phyloP scores from a whole-genome alignment of 2,888 invertebrate genomes.

The Ophion ellenae region DNA sequence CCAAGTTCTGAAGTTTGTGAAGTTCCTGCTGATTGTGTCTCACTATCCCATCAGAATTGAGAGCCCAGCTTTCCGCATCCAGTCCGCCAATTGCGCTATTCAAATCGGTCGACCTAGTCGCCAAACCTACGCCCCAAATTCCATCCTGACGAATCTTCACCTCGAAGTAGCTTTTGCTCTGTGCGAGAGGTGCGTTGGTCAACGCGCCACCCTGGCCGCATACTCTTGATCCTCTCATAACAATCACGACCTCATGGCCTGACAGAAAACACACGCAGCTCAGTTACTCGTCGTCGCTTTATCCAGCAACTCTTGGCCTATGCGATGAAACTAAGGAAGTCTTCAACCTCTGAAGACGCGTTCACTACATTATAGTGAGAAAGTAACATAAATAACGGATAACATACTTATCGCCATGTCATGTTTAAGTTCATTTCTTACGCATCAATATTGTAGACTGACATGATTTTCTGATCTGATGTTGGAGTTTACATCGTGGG shows the following conservation, averaged over 20 bases:
- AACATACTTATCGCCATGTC: too few species aligned
- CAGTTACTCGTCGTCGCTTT: not conserved
- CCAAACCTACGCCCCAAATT: constrained; percentile 97
- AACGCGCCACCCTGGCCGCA: constrained; percentile 98
- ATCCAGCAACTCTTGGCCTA: not conserved
- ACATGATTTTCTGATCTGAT: not conserved
- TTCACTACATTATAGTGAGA: too few species aligned
- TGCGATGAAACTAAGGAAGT: not conserved
- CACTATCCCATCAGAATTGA: constrained; percentile 95
- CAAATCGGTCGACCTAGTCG: constrained; percentile 94
- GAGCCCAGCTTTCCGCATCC: constrained; percentile 96
- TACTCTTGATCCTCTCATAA: constrained; percentile 95
- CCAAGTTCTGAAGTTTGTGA: constrained; percentile 84
- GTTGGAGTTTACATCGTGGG: too few species aligned
- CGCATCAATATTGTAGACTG: not conserved
- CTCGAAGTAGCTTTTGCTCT: constrained; percentile 99
- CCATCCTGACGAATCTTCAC: constrained; percentile 98
- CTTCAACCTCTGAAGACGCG: too few species aligned
- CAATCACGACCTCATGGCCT: constrained; percentile 98
- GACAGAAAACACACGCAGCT: constrained; percentile 52
- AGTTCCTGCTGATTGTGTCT: constrained; percentile 93
- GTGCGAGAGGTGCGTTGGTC: constrained; percentile 96
- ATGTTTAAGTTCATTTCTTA: too few species aligned
- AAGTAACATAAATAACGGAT: too few species aligned
- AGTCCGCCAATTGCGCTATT: constrained; percentile 93